Conservation (phyloP, 2,888 invertebrate species). For the Cotesia congregata region DNA sequence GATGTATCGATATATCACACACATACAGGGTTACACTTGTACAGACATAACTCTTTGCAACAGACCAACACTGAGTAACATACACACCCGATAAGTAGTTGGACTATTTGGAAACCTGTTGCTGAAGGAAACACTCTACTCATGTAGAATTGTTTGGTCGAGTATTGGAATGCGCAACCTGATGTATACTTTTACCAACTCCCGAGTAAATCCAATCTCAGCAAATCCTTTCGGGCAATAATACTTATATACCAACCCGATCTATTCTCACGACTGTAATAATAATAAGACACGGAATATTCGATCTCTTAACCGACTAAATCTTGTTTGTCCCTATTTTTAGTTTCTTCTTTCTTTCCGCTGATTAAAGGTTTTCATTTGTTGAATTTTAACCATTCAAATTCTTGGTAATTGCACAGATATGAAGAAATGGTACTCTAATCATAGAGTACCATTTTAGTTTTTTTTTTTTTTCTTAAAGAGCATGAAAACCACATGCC, state of each 20-base stretch:
- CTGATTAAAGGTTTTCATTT: not conserved
- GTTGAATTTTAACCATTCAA: too few species aligned
- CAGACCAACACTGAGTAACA: not conserved
- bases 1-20: not conserved
- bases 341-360: not conserved
- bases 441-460: too few species aligned
- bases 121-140: not conserved
- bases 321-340: conserved; percentile 1
- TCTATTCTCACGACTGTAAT: conserved; percentile 38
- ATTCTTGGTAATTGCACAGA: too few species aligned
- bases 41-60: not conserved
- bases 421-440: too few species aligned
- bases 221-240: conserved; percentile 27
- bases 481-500: not conserved
- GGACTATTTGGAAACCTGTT: conserved; percentile 1
- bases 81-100: conserved; percentile 3
- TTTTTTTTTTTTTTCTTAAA: not conserved
- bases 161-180: conserved; percentile 6
- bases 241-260: not conserved
- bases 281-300: conserved; percentile 6
- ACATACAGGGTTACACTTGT: not conserved
- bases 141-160: conserved; percentile 1
- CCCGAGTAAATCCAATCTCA: not conserved
- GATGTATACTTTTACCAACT: conserved; percentile 19
- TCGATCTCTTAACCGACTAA: conserved; percentile 32